Evolutionary conservation across 2,113 vertebrate species (phyloP).

Genomic region (Myiagra hebetior): DNA sequence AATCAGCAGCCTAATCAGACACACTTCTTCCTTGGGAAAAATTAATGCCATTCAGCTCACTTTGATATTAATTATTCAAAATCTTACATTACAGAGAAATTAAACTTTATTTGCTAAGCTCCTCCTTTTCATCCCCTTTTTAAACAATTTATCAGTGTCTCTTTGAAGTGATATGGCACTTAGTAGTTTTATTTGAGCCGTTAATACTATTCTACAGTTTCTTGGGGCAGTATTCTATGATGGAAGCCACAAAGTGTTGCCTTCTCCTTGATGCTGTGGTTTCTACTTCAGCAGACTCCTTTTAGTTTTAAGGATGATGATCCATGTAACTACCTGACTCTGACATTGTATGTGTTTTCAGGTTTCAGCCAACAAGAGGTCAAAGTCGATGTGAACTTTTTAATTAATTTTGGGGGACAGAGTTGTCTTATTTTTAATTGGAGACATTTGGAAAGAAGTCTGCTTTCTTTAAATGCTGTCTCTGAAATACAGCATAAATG

Average conservation of each 20-base stretch:
- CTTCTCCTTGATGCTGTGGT: background rate
- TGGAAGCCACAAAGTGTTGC: background rate
- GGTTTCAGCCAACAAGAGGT: background rate
- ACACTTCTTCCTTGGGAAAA: background rate
- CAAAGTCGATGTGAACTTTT: background rate
- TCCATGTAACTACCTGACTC: background rate
- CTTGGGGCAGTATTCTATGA: background rate
- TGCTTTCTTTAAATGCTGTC: background rate
- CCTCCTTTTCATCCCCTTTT: background rate
- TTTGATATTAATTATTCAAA: background rate
- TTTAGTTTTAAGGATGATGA: background rate
- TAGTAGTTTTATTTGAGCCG: background rate
- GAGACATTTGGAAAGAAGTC: background rate
- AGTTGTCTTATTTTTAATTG: background rate
- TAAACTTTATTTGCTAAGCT: background rate
- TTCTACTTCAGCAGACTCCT: background rate
- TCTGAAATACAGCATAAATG: background rate
- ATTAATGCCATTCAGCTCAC: background rate
- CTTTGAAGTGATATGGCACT: background rate
- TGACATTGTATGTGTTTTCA: background rate
- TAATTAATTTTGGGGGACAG: background rate
- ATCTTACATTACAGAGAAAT: background rate
- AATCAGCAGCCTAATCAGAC: rapidly evolving
- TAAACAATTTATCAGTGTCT: background rate
- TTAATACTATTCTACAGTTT: background rate